phyloP scores from a whole-genome alignment of 2,888 invertebrate species.

The Melanophora roralis region DNA sequence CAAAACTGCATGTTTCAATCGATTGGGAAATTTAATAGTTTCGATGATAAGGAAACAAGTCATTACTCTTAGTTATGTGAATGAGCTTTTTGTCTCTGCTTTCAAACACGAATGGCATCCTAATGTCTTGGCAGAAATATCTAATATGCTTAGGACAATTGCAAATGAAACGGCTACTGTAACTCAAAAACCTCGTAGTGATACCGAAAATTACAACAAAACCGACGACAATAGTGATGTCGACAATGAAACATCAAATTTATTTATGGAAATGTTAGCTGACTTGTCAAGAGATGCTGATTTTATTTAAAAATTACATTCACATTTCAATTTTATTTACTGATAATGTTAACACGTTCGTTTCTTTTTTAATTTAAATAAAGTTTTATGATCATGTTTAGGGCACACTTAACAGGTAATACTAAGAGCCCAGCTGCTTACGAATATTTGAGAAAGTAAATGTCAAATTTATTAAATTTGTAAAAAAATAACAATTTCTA shows the following conservation, averaged over 20 bases:
- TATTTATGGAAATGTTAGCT: constrained; percentile 76
- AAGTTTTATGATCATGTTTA: constrained; percentile 4
- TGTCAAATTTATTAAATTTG: too few relatives aligned
- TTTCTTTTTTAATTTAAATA: constrained; percentile 6
- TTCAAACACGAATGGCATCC: constrained; percentile 83
- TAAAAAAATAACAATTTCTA: too few relatives aligned
- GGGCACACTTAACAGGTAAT: too few relatives aligned
- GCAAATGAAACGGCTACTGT: constrained; percentile 57
- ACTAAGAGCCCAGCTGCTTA: too few relatives aligned
- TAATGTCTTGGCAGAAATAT: constrained; percentile 69
- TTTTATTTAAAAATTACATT: constrained; percentile 71
- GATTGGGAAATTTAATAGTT: constrained; percentile 77
- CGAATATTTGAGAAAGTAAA: too few relatives aligned
- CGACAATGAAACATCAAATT: constrained; percentile 71
- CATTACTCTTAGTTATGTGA: constrained; percentile 80
- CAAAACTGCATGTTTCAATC: constrained; percentile 74
- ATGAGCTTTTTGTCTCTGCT: constrained; percentile 83
- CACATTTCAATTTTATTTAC: constrained; percentile 36
- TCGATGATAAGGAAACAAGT: constrained; percentile 79
- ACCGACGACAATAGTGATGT: constrained; percentile 56
- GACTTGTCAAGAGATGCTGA: constrained; percentile 76
- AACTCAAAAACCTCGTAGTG: background rate
- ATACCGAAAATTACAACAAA: background rate
- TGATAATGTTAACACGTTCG: constrained; percentile 6
- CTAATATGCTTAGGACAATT: constrained; percentile 68